phyloP scores from a whole-genome alignment of 1,140 invertebrate species.

The Philotrypesis tridentata region DNA sequence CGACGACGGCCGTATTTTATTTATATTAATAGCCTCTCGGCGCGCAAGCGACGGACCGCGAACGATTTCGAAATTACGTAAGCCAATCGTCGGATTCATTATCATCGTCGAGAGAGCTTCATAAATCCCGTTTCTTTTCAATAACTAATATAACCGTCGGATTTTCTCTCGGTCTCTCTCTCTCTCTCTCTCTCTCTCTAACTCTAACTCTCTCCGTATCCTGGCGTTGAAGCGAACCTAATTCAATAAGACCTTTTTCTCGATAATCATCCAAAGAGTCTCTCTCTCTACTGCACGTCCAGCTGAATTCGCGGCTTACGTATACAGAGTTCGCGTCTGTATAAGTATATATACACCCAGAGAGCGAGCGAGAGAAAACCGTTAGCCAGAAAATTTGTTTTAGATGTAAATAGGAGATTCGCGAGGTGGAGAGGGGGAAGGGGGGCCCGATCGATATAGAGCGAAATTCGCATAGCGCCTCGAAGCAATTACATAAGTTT shows the following conservation, averaged over 20 bases:
- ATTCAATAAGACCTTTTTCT: constrained; percentile 3
- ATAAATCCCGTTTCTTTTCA: constrained; percentile 10
- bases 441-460: constrained; percentile 6
- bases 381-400: constrained; percentile 7
- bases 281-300: background rate
- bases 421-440: no score
- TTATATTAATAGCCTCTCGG: background rate
- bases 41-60: background rate
- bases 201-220: no score
- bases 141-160: background rate
- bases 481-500: constrained; percentile 28
- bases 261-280: background rate
- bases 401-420: constrained; percentile 29
- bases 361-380: background rate
- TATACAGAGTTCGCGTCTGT: no score
- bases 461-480: background rate
- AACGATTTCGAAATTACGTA: background rate
- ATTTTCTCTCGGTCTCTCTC: background rate
- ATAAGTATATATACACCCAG: no score
- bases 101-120: background rate
- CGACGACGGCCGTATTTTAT: no score
- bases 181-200: background rate
- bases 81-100: background rate
- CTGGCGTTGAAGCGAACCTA: background rate
- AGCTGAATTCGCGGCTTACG: background rate